These are phyloP conservation scores for Trisateles emortualis DNA, from an alignment of 2,888 invertebrate genomes.

Conservation along the genomic window DNA sequence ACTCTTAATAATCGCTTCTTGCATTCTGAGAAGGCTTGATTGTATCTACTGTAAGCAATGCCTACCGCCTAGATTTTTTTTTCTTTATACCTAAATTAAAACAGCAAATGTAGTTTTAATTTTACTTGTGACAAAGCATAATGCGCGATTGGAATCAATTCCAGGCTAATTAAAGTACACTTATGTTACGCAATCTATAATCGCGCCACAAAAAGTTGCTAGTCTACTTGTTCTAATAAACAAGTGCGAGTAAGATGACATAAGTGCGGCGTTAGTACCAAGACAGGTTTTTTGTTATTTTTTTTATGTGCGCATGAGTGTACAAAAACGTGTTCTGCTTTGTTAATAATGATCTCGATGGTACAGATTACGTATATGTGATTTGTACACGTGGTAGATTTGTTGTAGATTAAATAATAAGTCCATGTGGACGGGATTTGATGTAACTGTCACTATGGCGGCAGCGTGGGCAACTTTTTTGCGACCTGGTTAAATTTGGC, in stretches of 20 bases:
- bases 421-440: neutral
- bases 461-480: too few relatives aligned
- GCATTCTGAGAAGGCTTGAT: too few relatives aligned
- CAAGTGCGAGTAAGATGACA: constrained; percentile 18
- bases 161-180: neutral
- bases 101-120: too few relatives aligned
- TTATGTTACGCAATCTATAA: neutral
- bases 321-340: constrained; percentile 2
- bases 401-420: neutral
- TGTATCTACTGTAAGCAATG: too few relatives aligned
- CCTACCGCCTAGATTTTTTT: too few relatives aligned
- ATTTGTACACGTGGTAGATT: neutral
- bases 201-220: constrained; percentile 8
- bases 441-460: too few relatives aligned
- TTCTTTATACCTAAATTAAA: too few relatives aligned
- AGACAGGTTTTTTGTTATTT: constrained; percentile 20
- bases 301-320: constrained; percentile 19
- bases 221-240: neutral
- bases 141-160: neutral
- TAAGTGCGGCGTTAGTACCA: constrained; percentile 34
- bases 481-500: too few relatives aligned
- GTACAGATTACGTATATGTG: constrained; percentile 2
- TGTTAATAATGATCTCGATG: constrained; percentile 3
- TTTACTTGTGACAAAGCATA: too few relatives aligned
- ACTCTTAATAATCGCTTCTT: too few relatives aligned